Evolutionary conservation across 2,888 invertebrate species (phyloP), one percentile per base, ranked within the genome.

Genomic region (Pelosia muscerda): DNA sequence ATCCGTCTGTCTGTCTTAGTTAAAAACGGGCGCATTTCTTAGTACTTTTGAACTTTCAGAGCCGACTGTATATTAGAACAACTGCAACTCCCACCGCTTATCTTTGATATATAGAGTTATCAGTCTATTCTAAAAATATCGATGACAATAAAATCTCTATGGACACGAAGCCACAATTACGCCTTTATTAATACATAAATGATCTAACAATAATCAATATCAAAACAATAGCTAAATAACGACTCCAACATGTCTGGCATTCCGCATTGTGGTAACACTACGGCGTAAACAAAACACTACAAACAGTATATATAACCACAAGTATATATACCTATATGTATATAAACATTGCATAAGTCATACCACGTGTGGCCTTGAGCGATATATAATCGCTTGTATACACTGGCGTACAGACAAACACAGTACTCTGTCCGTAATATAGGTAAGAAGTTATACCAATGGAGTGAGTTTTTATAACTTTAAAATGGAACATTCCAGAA

Each of bases 341-440:
- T 38, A 64, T 62, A 68, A 64, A 66, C 54, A 70, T 81, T 79
- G 67, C 71, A 73, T 79, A 79, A 81, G 60, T 15, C 31, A 42
- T 22, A 55, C 62, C 80, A 79, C 80, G 80, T 77, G 80, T 66
- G 80, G 62, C 80, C 80, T 77, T 79, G 81, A 15, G 26, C 71
- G 69, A 74, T 72, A 74, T 69, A 74, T 56, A 75, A 78, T 74
- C 66, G 23, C 63, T 49, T 72, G 57, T 71, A 56, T 64, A 74
- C 74, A 73, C 66, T 74, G 58, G 63, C 60, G 57, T 28, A 65
- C 67, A 69, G 8, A 71, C 49, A 64, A 4, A 68, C 62, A 68
- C 54, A 5, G 19, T 38, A 22, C 31, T 57, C 28, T 57, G n/a
- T 31, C n/a, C n/a, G n/a, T 61, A 19, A 59, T 55, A 55, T 55